phyloP scores from a whole-genome alignment of 2,888 invertebrate genomes.

The Apodemia duryi region DNA sequence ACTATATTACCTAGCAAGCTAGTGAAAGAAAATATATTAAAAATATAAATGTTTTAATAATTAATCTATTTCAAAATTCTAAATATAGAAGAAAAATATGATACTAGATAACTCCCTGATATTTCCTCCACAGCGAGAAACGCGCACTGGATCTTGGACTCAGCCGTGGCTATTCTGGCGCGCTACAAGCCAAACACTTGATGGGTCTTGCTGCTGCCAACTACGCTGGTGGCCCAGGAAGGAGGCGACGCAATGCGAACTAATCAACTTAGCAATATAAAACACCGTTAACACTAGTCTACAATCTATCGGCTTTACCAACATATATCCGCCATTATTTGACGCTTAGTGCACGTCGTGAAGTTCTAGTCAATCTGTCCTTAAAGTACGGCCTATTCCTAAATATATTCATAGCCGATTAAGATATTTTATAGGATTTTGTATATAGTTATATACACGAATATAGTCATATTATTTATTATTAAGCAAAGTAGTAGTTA shows the following conservation, averaged over 20 bases:
- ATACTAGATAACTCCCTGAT: too few relatives aligned
- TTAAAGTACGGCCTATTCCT: conserved; percentile 5
- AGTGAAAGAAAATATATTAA: too few relatives aligned
- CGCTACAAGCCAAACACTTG: conserved; percentile 93
- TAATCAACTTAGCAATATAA: conserved; percentile 36
- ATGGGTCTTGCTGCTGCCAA: conserved; percentile 95
- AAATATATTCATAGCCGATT: conserved; percentile 6
- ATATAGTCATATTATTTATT: not conserved
- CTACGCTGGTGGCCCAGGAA: conserved; percentile 92
- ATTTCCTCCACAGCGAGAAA: conserved; percentile 82
- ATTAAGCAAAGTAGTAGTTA: too few relatives aligned
- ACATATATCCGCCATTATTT: conserved; percentile 11
- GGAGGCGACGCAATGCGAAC: conserved; percentile 86
- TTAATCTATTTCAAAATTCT: too few relatives aligned
- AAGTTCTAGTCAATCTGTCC: conserved; percentile 10
- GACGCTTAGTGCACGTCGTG: conserved; percentile 12
- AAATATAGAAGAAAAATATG: too few relatives aligned
- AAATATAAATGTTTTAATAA: too few relatives aligned
- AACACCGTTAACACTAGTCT: conserved; percentile 4
- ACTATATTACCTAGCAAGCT: too few relatives aligned
- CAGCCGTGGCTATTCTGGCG: conserved; percentile 92
- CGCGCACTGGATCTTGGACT: conserved; percentile 93
- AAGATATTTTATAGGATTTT: conserved; percentile 5
- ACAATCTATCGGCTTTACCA: conserved; percentile 14
- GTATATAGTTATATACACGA: not conserved